Evolutionary conservation across 37 sponge, comb jelly and placozoan genomes (phyloP).

Genomic region (Beroe ovata): DNA sequence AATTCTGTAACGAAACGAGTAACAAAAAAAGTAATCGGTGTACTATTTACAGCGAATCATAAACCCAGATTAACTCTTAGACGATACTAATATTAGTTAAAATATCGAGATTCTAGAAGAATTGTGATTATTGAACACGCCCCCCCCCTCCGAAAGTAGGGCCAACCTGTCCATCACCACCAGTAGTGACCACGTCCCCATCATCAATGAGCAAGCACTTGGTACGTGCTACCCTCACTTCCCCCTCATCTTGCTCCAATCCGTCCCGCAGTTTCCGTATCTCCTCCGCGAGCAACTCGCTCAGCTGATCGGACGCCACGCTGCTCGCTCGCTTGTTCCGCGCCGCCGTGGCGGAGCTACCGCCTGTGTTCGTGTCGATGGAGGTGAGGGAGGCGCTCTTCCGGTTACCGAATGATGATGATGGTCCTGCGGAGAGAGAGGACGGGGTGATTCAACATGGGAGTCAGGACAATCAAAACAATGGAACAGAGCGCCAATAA

Average conservation of each 20-base stretch:
- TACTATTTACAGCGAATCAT: too few relatives aligned
- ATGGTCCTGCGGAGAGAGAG: background rate
- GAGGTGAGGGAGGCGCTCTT: slow-evolving; percentile 40
- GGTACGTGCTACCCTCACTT: background rate
- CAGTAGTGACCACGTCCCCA: background rate
- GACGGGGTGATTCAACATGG: too few relatives aligned
- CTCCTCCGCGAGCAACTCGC: slow-evolving; percentile 52
- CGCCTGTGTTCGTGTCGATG: background rate
- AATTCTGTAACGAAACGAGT: too few relatives aligned
- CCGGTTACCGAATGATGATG: background rate
- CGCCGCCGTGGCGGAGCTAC: background rate
- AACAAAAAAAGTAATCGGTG: too few relatives aligned
- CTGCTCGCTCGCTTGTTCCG: background rate
- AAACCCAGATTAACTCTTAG: too few relatives aligned
- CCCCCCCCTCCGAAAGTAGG: background rate
- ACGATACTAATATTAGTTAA: too few relatives aligned
- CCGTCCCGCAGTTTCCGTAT: background rate
- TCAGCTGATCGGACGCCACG: slow-evolving; percentile 10
- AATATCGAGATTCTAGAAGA: too few relatives aligned
- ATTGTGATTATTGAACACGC: too few relatives aligned
- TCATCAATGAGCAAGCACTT: background rate
- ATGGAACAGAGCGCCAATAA: too few relatives aligned
- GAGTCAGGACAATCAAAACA: too few relatives aligned
- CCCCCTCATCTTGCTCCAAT: background rate
- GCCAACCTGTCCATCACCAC: background rate